Conservation (phyloP, 2,888 invertebrate genomes). For the Idaea straminata region DNA sequence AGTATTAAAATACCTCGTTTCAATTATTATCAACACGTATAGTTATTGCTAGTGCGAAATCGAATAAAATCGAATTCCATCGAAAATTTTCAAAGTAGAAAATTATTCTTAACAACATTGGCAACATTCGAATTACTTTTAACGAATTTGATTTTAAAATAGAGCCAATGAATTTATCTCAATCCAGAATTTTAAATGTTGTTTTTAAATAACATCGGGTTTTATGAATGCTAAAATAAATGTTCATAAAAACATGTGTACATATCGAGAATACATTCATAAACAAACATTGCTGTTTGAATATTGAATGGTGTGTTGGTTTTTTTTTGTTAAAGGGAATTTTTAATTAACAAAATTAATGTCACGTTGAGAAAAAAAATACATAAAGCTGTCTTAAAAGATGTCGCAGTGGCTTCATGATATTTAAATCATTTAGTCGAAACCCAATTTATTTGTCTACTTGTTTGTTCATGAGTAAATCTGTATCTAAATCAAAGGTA, state of each 20-base stretch:
- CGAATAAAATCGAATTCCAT: not conserved
- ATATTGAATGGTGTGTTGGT: not conserved
- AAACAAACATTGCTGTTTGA: not conserved
- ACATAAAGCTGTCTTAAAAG: too few relatives aligned
- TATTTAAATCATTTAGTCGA: too few relatives aligned
- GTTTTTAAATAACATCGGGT: not conserved
- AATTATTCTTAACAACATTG: conserved; percentile 1
- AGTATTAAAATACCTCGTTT: not conserved
- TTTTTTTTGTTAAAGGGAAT: not conserved
- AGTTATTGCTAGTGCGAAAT: not conserved
- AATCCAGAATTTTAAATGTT: not conserved
- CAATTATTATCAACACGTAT: not conserved
- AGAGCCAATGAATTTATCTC: not conserved
- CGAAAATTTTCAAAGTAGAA: not conserved
- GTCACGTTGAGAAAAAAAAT: too few relatives aligned
- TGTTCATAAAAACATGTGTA: not conserved
- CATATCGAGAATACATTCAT: not conserved
- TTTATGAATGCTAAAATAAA: not conserved
- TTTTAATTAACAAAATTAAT: not conserved
- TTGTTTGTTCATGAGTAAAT: too few relatives aligned
- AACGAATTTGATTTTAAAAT: conserved; percentile 14
- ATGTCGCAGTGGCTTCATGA: too few relatives aligned
- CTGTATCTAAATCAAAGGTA: too few relatives aligned
- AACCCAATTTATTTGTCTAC: too few relatives aligned
- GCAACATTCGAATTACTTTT: conserved; percentile 10